phyloP scores from a whole-genome alignment of 2,888 invertebrate species.

The Cheilosia soror region DNA sequence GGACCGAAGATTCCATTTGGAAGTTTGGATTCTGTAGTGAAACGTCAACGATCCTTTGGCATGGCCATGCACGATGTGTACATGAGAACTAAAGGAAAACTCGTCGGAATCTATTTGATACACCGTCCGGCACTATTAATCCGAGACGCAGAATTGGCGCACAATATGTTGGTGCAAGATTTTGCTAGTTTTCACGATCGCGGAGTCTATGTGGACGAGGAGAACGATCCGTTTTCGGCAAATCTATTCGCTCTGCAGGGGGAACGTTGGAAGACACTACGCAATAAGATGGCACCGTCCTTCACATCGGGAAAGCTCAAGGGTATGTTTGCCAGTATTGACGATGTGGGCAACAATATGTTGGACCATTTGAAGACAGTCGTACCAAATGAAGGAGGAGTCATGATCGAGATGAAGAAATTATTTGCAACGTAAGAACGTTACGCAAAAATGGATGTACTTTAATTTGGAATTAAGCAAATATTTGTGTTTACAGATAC shows the following conservation, averaged over 20 bases:
- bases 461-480: not conserved
- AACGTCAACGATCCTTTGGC: slow-evolving; percentile 86
- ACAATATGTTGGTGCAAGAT: slow-evolving; percentile 86
- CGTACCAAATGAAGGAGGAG: slow-evolving; percentile 79
- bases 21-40: slow-evolving; percentile 85
- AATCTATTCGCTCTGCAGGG: slow-evolving; percentile 85
- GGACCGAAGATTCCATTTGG: slow-evolving; percentile 87
- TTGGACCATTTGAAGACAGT: slow-evolving; percentile 82
- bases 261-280: slow-evolving; percentile 86
- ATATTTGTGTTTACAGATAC: slow-evolving; percentile 79
- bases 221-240: slow-evolving; percentile 86
- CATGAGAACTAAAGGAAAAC: slow-evolving; percentile 80
- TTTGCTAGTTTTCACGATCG: slow-evolving; percentile 88
- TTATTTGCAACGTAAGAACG: slow-evolving; percentile 77
- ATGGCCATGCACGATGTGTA: slow-evolving; percentile 87
- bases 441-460: not conserved
- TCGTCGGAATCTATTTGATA: slow-evolving; percentile 87
- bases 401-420: slow-evolving; percentile 84
- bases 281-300: slow-evolving; percentile 87
- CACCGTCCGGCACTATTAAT: slow-evolving; percentile 87
- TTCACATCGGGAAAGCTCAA: slow-evolving; percentile 89
- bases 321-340: slow-evolving; percentile 86
- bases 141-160: slow-evolving; percentile 87
- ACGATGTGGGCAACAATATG: slow-evolving; percentile 85
- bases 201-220: slow-evolving; percentile 86